A percentile compares a stretch with the other conserved stretches of the same genome.
Conservation (phyloP, 2,797 vertebrate genomes). For the Petrocephalus sullivani region DNA sequence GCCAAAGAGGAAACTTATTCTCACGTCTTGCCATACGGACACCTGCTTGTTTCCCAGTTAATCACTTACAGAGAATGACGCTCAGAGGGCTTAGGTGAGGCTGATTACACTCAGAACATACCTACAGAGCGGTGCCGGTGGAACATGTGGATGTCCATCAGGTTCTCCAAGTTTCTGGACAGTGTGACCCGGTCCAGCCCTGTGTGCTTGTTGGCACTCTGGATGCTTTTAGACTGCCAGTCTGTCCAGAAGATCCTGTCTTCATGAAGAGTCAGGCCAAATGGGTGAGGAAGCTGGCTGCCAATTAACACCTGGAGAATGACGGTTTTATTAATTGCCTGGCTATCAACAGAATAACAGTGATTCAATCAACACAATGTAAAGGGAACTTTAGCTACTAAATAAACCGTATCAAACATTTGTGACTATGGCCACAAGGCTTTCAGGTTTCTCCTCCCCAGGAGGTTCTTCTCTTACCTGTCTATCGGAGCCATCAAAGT, state of each 20-base stretch:
- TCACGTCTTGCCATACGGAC: not conserved
- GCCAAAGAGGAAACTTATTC: not conserved
- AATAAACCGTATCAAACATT: not conserved
- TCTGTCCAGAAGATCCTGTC: constrained; percentile 96
- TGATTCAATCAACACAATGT: not conserved
- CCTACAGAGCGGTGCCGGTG: constrained; percentile 78
- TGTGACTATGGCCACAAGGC: not conserved
- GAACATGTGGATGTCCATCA: constrained; percentile 99
- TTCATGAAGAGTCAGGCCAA: constrained; percentile 86
- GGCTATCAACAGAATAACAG: not conserved
- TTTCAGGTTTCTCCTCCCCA: not conserved
- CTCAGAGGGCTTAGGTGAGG: not conserved
- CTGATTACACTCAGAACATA: constrained; percentile 35
- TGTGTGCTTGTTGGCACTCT: constrained; percentile 81
- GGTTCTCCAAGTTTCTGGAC: constrained; percentile 91
- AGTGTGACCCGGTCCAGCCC: constrained; percentile 77
- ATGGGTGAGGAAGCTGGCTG: constrained; percentile 88
- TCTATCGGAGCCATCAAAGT: constrained; percentile 83
- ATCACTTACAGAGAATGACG: not conserved
- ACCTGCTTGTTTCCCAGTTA: not conserved
- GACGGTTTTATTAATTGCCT: not conserved
- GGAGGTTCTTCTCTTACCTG: constrained; percentile 62
- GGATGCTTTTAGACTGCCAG: constrained; percentile 98
- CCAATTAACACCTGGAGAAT: constrained; percentile 80
- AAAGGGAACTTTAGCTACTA: not conserved